These are phyloP conservation scores for Poecilobothrus nobilitatus DNA, from an alignment of 2,888 invertebrate species.

Conservation along the genomic window DNA sequence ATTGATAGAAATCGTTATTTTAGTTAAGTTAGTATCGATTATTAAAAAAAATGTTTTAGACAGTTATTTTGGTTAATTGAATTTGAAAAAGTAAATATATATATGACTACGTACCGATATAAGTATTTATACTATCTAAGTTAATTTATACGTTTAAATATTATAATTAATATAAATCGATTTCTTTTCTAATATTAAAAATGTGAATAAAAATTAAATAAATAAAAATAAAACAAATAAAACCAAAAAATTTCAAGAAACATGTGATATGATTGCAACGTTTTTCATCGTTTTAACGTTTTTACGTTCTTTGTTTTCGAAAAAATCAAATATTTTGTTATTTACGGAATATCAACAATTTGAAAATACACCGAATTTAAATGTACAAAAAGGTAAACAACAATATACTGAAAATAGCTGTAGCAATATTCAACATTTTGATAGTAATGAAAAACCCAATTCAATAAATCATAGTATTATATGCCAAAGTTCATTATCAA, in stretches of 20 bases:
- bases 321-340: conserved; percentile 18
- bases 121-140: too few relatives aligned
- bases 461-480: conserved; percentile 14
- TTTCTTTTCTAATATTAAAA: too few relatives aligned
- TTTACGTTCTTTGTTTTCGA: conserved; percentile 42
- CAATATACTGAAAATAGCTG: conserved; percentile 14
- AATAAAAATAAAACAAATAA: conserved; percentile 15
- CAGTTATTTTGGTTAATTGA: too few relatives aligned
- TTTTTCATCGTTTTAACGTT: conserved; percentile 43
- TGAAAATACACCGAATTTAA: conserved; percentile 23
- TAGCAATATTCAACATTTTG: background rate
- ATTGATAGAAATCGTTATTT: too few relatives aligned
- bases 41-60: too few relatives aligned
- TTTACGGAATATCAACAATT: conserved; percentile 21
- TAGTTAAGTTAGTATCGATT: too few relatives aligned
- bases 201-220: conserved; percentile 17
- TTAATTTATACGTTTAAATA: too few relatives aligned
- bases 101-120: too few relatives aligned
- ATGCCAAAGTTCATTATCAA: conserved; percentile 23
- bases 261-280: conserved; percentile 41
- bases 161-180: too few relatives aligned
- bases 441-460: background rate
- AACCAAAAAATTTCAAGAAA: conserved; percentile 17
- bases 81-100: too few relatives aligned
- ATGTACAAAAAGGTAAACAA: conserved; percentile 16